Evolutionary conservation across 2,888 invertebrate species (phyloP), one percentile per base, ranked within the genome.

Genomic region (Lottia gigantea): DNA sequence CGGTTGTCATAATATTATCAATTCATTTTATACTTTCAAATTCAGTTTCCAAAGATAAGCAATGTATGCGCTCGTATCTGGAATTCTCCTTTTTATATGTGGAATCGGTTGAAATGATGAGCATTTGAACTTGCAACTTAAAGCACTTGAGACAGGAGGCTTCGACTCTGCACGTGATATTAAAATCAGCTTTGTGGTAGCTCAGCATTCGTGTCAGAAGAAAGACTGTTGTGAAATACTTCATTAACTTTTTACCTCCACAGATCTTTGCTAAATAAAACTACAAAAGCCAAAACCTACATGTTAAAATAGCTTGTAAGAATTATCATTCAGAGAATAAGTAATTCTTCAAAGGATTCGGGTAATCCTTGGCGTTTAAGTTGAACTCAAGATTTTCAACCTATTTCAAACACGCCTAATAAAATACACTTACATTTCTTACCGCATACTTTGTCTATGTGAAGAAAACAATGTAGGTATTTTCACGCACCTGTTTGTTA

Each of bases 361-460:
- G 19, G 55, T 55, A 55, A 55, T 55, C 55, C 55, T 55, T 55
- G 23, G 23, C 55, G 55, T 55, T 55, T 55, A 55, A 55, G 55
- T 23, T 19, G 55, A 23, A 14, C 40, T 40, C 40, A 40, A 55
- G 55, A 55, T 19, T 55, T 55, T 55, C 55, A 55, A 55, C 55
- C 55, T 3, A 23, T 23, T 55, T 55, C 55, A 23, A 40, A 40
- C 55, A 55, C 55, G 23, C 55, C 55, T 55, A 55, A 23, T 55
- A 55, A 55, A 55, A 55, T 55, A 55, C 19, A 55, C 55, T 55
- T 23, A 11, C 19, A 19, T 23, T 55, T 55, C 23, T 14, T 19
- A 23, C 19, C 55, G 23, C 19, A 55, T 23, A 55, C 55, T 55
- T 23, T 55, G 19, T 55, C 23, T 55, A 55, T 23, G 19, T 23